These are phyloP conservation scores for Bothrops jararaca DNA, from an alignment of 2,113 vertebrate species.

Conservation along the genomic window DNA sequence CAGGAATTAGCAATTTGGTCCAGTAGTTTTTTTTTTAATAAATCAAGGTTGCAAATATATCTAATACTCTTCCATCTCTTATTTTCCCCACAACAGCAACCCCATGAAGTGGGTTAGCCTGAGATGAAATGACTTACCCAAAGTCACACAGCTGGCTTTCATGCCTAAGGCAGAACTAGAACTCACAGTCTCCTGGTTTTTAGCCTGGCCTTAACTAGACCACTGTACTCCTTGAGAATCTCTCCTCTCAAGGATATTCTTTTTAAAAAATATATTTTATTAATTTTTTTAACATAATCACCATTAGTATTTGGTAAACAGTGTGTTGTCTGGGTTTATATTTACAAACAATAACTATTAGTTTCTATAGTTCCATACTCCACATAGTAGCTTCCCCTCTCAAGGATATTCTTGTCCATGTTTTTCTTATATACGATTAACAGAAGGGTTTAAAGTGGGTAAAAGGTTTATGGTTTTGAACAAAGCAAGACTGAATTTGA, in stretches of 20 bases:
- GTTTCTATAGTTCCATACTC: too few species aligned
- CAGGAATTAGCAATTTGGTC: background rate
- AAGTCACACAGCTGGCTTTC: background rate
- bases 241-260: background rate
- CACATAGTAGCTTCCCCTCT: background rate
- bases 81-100: background rate
- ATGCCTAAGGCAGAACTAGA: background rate
- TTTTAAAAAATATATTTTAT: background rate
- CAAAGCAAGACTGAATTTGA: background rate
- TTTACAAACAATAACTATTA: too few species aligned
- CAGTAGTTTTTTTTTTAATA: background rate
- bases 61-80: background rate
- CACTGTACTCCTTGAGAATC: background rate
- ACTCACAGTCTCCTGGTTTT: background rate
- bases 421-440: background rate
- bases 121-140: background rate
- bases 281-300: too few species aligned
- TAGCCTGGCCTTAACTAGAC: background rate
- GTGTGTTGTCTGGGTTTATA: too few species aligned
- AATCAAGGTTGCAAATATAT: background rate
- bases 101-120: background rate
- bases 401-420: background rate
- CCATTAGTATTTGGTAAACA: too few species aligned
- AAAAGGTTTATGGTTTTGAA: background rate
- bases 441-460: background rate